Evolutionary conservation across 2,888 invertebrate species (phyloP).

Genomic region (Pilophorus perplexus): DNA sequence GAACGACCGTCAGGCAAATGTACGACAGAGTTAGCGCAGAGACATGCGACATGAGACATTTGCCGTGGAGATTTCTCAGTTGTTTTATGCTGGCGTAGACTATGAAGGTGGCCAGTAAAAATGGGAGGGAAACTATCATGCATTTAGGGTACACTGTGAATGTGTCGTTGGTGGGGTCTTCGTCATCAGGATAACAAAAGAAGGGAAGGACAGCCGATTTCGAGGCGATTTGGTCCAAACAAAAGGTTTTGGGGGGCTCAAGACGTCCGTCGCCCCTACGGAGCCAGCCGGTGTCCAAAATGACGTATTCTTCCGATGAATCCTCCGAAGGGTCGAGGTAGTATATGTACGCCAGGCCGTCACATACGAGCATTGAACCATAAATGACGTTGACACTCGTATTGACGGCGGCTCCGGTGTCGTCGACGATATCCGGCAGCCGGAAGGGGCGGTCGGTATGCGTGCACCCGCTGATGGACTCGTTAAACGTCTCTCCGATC

Average conservation of each 20-base stretch:
- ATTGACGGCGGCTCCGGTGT: background rate
- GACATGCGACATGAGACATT: conserved; percentile 51
- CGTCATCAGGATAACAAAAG: conserved; percentile 43
- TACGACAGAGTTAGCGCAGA: conserved; percentile 49
- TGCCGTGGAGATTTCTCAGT: conserved; percentile 55
- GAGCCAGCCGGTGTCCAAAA: conserved; percentile 35
- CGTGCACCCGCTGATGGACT: conserved; percentile 4
- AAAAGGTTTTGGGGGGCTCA: conserved; percentile 30
- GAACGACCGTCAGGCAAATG: conserved; percentile 49
- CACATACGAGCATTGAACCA: conserved; percentile 35
- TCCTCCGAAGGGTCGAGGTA: conserved; percentile 42
- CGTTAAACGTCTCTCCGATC: conserved; percentile 24
- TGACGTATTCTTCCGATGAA: conserved; percentile 36
- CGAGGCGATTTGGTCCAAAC: conserved; percentile 36
- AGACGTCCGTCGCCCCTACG: conserved; percentile 22
- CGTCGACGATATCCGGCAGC: conserved; percentile 12
- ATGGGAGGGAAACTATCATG: conserved; percentile 58
- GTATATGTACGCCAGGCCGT: conserved; percentile 35
- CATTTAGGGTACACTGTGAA: conserved; percentile 50
- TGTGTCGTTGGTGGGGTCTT: conserved; percentile 29
- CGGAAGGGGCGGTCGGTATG: background rate
- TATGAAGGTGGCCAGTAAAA: conserved; percentile 56
- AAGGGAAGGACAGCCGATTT: conserved; percentile 36
- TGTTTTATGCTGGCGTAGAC: conserved; percentile 58
- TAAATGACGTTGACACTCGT: conserved; percentile 10